Conservation (phyloP, 2,888 invertebrate species). For the Brachypterus glaber region DNA sequence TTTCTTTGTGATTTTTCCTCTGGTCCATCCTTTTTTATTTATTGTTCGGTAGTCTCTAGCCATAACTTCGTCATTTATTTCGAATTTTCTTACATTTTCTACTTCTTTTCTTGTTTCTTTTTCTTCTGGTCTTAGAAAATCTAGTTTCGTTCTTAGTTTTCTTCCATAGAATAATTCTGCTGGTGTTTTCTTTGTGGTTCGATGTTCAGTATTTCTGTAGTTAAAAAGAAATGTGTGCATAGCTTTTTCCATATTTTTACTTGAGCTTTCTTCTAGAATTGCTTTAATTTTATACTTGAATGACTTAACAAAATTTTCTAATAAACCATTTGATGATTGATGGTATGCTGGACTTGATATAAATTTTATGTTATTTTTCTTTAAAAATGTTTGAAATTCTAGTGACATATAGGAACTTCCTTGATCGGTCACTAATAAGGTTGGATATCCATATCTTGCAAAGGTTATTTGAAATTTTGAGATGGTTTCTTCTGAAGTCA, state of each 20-base stretch:
- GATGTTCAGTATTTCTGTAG: no score
- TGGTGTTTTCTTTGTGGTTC: no score
- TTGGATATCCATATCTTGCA: slow-evolving; percentile 26
- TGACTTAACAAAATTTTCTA: slow-evolving; percentile 9
- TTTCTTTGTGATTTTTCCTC: no score
- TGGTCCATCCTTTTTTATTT: no score
- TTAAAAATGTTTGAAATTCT: slow-evolving; percentile 18
- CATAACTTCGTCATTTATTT: no score
- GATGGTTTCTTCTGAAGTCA: slow-evolving; percentile 15
- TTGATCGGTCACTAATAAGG: slow-evolving; percentile 25
- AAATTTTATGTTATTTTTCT: slow-evolving; percentile 12
- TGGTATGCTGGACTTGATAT: slow-evolving; percentile 13
- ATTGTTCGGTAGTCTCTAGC: no score
- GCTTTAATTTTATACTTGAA: no score
- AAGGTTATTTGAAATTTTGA: slow-evolving; percentile 16
- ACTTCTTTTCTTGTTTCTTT: not conserved
- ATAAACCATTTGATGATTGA: slow-evolving; percentile 13
- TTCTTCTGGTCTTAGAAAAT: no score
- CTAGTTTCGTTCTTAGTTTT: slow-evolving; percentile 8
- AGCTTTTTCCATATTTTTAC: no score
- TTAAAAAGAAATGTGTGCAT: no score
- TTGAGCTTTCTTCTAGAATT: no score
- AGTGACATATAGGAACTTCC: slow-evolving; percentile 23
- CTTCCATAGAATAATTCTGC: no score
- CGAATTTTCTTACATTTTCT: not conserved